Evolutionary conservation across 2,113 vertebrate species (phyloP).

Genomic region (Cynocephalus volans): DNA sequence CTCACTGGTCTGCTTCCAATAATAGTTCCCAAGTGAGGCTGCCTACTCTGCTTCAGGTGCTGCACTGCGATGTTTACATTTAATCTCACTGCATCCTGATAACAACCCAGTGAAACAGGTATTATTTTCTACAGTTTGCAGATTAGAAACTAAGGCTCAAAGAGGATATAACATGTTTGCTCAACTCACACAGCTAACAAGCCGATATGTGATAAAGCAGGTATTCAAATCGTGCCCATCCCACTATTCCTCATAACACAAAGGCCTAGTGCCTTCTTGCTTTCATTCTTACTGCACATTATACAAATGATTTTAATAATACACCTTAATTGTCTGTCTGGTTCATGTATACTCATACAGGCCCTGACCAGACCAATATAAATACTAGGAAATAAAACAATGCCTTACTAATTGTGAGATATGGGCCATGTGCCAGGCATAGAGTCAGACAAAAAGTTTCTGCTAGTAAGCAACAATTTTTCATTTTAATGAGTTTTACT

Average conservation of each 20-base stretch:
- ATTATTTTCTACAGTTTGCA: neutral
- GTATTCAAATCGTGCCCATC: neutral
- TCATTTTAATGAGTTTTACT: constrained; percentile 49
- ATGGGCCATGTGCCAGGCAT: neutral
- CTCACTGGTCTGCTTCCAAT: neutral
- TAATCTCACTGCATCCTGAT: neutral
- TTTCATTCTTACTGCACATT: neutral
- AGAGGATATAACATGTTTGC: neutral
- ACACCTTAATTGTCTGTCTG: neutral
- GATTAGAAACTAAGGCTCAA: neutral
- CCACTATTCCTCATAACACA: neutral
- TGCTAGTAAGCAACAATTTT: neutral
- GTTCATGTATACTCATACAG: neutral
- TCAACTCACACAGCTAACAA: neutral
- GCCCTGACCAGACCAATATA: neutral
- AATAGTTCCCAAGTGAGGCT: neutral
- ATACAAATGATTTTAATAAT: neutral
- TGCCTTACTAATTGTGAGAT: neutral
- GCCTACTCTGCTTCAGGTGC: neutral
- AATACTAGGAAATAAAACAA: constrained; percentile 58
- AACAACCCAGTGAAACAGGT: neutral
- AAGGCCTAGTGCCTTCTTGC: neutral
- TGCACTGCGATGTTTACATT: rapidly evolving
- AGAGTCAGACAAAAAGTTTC: neutral
- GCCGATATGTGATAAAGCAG: neutral